A percentile compares a stretch with the other conserved stretches of the same genome.
Evolutionary conservation across 1,140 invertebrate species (phyloP).

Genomic region (Archegozetes longisetosus): DNA sequence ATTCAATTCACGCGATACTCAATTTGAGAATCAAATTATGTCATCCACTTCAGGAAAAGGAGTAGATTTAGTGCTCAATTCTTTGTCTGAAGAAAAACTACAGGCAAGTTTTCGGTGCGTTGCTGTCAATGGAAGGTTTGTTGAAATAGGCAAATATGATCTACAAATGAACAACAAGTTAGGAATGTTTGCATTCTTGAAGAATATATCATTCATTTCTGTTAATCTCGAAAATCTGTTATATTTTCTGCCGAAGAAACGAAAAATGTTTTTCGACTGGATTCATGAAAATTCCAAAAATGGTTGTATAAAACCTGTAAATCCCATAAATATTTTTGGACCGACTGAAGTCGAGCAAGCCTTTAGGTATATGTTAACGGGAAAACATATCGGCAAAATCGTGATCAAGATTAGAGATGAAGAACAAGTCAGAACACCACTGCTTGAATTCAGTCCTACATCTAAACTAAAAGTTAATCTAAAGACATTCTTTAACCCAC

Average conservation of each 20-base stretch:
- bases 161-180: conserved; percentile 69
- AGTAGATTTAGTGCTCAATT: conserved; percentile 48
- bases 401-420: conserved; percentile 31
- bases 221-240: conserved; percentile 85
- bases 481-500: conserved; percentile 59
- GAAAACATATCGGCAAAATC: conserved; percentile 93
- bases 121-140: conserved; percentile 71
- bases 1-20: conserved; percentile 76
- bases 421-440: conserved; percentile 20
- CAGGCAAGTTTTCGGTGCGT: conserved; percentile 79
- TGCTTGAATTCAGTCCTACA: conserved; percentile 40
- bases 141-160: conserved; percentile 95
- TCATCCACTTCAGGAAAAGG: conserved; percentile 52
- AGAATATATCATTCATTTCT: conserved; percentile 89
- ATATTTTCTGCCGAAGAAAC: conserved; percentile 42
- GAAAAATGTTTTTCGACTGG: conserved; percentile 34
- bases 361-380: conserved; percentile 83
- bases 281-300: conserved; percentile 61
- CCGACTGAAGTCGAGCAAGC: conserved; percentile 77
- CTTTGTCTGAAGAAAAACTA: conserved; percentile 50
- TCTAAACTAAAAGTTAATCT: conserved; percentile 41
- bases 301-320: conserved; percentile 68
- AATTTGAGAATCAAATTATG: conserved; percentile 73
- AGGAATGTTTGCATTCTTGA: conserved; percentile 85
- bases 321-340: conserved; percentile 57